Conservation (phyloP, 1,140 invertebrate genomes). For the Watersipora subatra region DNA sequence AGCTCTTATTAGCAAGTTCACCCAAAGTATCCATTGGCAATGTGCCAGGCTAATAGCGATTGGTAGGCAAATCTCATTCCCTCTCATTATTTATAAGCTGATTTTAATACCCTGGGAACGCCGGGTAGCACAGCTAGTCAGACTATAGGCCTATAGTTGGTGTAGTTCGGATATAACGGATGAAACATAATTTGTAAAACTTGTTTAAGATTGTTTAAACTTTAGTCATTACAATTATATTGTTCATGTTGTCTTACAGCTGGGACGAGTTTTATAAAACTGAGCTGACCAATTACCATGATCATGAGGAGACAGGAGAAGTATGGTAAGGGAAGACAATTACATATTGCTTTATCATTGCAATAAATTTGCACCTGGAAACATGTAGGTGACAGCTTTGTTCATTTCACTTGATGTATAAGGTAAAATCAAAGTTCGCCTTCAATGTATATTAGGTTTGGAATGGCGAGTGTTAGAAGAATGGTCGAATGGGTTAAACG, state of each 20-base stretch:
- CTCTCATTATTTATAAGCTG: too few species aligned
- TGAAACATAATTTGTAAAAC: too few species aligned
- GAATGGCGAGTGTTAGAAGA: conserved; percentile 60
- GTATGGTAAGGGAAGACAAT: conserved; percentile 51
- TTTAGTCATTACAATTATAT: too few species aligned
- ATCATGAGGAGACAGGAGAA: conserved; percentile 72
- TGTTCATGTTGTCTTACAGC: conserved; percentile 46
- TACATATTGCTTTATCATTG: neutral
- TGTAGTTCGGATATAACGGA: too few species aligned
- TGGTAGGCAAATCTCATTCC: too few species aligned
- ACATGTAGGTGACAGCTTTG: neutral
- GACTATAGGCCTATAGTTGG: too few species aligned
- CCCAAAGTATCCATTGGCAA: too few species aligned
- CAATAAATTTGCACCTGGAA: neutral
- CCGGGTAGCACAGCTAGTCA: too few species aligned
- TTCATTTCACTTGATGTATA: neutral
- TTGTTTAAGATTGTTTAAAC: too few species aligned
- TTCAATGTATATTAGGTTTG: conserved; percentile 48
- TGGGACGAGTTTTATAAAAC: conserved; percentile 68
- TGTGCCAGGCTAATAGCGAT: too few species aligned
- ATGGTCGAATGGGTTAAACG: conserved; percentile 50
- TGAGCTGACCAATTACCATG: conserved; percentile 68
- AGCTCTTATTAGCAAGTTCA: too few species aligned
- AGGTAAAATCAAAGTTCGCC: neutral
- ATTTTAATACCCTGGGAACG: too few species aligned